Evolutionary conservation across 2,888 invertebrate species (phyloP).

Genomic region (Phymatocera aterrima): DNA sequence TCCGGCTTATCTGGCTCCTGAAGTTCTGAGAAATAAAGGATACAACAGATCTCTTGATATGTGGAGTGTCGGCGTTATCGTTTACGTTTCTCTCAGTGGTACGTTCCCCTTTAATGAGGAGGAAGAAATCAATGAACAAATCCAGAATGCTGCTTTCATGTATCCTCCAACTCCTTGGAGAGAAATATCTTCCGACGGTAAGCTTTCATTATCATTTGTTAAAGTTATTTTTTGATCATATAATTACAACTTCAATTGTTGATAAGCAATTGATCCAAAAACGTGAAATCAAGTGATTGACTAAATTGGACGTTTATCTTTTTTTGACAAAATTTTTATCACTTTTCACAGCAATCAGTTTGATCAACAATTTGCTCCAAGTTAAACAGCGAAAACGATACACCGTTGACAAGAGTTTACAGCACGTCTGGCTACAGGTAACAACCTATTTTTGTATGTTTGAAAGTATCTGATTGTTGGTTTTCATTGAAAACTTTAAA

Average conservation of each 20-base stretch:
- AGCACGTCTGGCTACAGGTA: slow-evolving; percentile 97
- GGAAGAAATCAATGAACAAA: slow-evolving; percentile 99
- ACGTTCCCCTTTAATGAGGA: slow-evolving; percentile 99
- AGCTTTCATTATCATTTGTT: slow-evolving; percentile 51
- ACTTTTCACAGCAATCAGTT: slow-evolving; percentile 90
- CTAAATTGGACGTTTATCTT: no score
- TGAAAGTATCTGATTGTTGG: no score
- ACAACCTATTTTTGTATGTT: slow-evolving; percentile 52
- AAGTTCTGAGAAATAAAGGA: slow-evolving; percentile 98
- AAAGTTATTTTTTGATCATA: not conserved
- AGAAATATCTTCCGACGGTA: slow-evolving; percentile 94
- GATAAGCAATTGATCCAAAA: no score
- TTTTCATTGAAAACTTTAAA: not conserved
- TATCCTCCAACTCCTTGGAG: slow-evolving; percentile 99
- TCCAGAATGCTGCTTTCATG: slow-evolving; percentile 99
- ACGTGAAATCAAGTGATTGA: no score
- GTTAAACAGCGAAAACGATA: slow-evolving; percentile 96
- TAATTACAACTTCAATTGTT: slow-evolving; percentile 15
- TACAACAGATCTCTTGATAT: slow-evolving; percentile 99
- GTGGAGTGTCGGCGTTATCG: slow-evolving; percentile 99
- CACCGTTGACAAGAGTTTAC: slow-evolving; percentile 96
- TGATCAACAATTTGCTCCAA: slow-evolving; percentile 98
- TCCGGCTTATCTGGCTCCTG: slow-evolving; percentile 98
- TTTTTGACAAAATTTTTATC: slow-evolving; percentile 31
- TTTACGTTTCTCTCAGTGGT: slow-evolving; percentile 98